These are phyloP conservation scores for Grantiella picta DNA, from an alignment of 2,113 vertebrate species.

Conservation along the genomic window DNA sequence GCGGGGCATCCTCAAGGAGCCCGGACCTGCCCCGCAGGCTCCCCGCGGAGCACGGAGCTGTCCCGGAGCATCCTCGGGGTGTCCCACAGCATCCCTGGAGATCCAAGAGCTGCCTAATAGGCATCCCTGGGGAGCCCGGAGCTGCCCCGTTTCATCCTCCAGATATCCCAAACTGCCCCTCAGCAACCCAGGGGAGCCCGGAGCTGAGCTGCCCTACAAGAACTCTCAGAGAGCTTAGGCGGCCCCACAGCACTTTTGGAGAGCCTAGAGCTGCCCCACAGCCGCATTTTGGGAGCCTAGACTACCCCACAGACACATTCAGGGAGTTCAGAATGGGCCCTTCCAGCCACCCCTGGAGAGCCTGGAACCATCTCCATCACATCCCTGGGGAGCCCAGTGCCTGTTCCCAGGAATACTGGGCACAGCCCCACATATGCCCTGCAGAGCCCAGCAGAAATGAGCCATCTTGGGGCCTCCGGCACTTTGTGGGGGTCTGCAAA, in stretches of 20 bases:
- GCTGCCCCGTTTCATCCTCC: not conserved
- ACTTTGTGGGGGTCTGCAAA: accelerated
- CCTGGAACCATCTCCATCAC: not conserved
- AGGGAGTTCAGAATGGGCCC: not conserved
- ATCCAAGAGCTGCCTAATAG: no score
- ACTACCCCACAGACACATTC: no score
- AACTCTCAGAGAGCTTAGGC: accelerated
- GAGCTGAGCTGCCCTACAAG: not conserved
- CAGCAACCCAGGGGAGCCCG: not conserved
- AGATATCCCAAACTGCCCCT: no score
- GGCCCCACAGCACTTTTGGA: not conserved
- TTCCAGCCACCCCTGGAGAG: no score
- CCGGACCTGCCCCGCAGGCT: not conserved
- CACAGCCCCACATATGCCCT: not conserved
- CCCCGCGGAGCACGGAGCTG: not conserved
- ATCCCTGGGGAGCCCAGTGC: accelerated
- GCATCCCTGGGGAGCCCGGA: accelerated
- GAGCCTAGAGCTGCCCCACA: not conserved
- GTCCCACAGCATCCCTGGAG: not conserved
- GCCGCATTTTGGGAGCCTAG: accelerated
- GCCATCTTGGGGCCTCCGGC: accelerated
- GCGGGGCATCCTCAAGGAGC: not conserved
- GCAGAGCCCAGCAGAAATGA: not conserved
- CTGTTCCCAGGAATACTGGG: accelerated
- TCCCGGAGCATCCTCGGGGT: not conserved